Percentiles rank a stretch among this genome's conserved stretches.
These are phyloP conservation scores for Cercocebus atys DNA, from an alignment of 2,113 vertebrate species.

Conservation along the genomic window DNA sequence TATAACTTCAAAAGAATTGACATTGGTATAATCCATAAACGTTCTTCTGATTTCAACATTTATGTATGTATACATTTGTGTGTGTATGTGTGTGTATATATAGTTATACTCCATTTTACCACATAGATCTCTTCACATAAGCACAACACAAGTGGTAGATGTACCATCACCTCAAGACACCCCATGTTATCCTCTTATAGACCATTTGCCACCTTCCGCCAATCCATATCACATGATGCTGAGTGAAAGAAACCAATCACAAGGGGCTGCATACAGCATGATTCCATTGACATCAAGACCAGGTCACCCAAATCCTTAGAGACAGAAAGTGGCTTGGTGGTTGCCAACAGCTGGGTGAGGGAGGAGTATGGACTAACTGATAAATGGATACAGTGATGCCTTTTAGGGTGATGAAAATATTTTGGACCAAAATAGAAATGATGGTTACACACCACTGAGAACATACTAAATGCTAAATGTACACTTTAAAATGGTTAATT, in stretches of 20 bases:
- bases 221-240: not conserved
- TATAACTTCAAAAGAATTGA: not conserved
- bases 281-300: not conserved
- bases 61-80: no score
- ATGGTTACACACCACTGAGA: not conserved
- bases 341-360: not conserved
- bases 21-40: not conserved
- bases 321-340: not conserved
- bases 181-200: not conserved
- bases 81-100: not conserved
- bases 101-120: not conserved
- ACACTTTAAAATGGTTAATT: not conserved
- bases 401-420: not conserved
- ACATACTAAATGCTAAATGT: not conserved
- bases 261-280: not conserved
- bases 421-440: not conserved
- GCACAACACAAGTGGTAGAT: not conserved
- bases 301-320: not conserved
- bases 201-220: not conserved
- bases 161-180: not conserved
- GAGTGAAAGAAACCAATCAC: not conserved
- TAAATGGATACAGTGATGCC: not conserved
- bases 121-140: not conserved
- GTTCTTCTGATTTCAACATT: not conserved
- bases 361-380: not conserved